Percentiles rank a stretch among this genome's conserved stretches.
phyloP scores from a whole-genome alignment of 2,113 vertebrate genomes.

The Ceuthmochares aereus region DNA sequence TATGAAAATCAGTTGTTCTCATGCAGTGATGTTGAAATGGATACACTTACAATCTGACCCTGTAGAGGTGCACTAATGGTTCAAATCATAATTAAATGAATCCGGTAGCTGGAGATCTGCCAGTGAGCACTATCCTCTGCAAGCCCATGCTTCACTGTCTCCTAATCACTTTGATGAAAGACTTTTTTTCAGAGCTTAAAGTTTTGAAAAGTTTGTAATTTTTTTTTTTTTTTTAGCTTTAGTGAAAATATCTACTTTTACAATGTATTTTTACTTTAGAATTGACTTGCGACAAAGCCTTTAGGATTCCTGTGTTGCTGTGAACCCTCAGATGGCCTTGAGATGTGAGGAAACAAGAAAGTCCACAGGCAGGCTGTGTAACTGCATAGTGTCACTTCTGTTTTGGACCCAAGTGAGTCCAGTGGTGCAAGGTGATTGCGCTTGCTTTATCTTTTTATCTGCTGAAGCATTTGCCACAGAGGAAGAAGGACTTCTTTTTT shows the following conservation, averaged over 20 bases:
- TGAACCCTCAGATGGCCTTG: not conserved
- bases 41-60: not conserved
- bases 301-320: not conserved
- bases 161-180: constrained; percentile 5
- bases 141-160: not conserved
- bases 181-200: not conserved
- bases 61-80: not conserved
- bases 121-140: not conserved
- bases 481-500: not conserved
- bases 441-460: not conserved
- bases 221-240: not conserved
- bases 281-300: not conserved
- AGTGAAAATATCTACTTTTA: not conserved
- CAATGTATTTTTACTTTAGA: not conserved
- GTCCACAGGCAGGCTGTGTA: not conserved
- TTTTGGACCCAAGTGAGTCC: not conserved
- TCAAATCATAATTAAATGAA: not conserved
- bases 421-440: not conserved
- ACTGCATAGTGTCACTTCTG: not conserved
- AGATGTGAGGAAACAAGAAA: not conserved
- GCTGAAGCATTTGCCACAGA: not conserved
- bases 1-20: not conserved
- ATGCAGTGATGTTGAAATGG: not conserved
- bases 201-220: not conserved
- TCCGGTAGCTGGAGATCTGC: not conserved